These are phyloP conservation scores for Helogale parvula DNA, from an alignment of 2,113 vertebrate species.

Conservation along the genomic window DNA sequence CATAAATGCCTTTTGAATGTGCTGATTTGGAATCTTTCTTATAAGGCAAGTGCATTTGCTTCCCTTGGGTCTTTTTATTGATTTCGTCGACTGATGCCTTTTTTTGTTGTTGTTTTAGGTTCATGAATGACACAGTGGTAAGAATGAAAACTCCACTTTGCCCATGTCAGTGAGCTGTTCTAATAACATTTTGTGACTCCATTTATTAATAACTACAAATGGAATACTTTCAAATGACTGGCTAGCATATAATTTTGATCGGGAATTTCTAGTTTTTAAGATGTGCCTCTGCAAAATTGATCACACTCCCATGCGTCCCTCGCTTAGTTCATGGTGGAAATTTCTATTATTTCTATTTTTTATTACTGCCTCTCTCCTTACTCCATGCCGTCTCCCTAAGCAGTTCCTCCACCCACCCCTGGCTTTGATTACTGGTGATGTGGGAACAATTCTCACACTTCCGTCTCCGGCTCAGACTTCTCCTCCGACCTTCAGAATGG, in stretches of 20 bases:
- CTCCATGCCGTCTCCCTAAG: neutral
- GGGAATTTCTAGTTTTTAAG: slow-evolving; percentile 35
- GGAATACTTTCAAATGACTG: neutral
- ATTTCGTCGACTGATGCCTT: neutral
- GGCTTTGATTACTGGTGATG: neutral
- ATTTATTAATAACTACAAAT: slow-evolving; percentile 39
- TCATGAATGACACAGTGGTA: neutral
- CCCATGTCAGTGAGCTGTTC: neutral
- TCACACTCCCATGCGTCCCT: neutral
- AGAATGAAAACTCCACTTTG: neutral
- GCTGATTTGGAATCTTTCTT: slow-evolving; percentile 1
- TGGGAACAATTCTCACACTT: neutral
- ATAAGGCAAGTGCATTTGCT: neutral
- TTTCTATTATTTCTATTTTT: neutral
- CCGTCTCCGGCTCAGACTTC: neutral
- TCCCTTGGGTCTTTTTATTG: slow-evolving; percentile 18
- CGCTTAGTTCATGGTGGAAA: neutral
- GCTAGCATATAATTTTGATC: slow-evolving; percentile 36
- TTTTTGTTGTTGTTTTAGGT: slow-evolving; percentile 11
- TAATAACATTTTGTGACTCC: neutral
- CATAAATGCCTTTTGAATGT: neutral
- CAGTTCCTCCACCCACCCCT: neutral
- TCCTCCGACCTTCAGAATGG: neutral
- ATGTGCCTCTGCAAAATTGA: neutral
- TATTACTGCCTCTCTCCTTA: neutral